Evolutionary conservation across 2,113 vertebrate genomes (phyloP), one percentile per base, ranked within the genome.

Genomic region (Clarias magur): DNA sequence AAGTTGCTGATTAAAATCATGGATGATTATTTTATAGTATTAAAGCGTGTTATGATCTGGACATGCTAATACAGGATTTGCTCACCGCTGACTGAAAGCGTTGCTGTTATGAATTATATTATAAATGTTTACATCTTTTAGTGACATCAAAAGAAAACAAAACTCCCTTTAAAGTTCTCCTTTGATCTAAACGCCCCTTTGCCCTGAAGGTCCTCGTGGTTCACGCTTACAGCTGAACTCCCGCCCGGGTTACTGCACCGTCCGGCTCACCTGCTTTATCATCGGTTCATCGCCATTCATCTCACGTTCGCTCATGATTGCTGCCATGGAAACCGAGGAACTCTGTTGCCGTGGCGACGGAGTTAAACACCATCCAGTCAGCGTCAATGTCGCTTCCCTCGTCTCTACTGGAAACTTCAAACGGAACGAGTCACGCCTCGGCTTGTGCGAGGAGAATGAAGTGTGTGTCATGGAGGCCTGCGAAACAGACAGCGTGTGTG

Each of bases 311-410:
- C 82, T 1, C 10, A 3, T 57, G 48, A 23, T 5, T 54, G 86
- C 38, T 72, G 78, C 86, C 86, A 88, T 88, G 83, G 89, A 75
- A 86, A 88, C 89, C 48, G 16, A 82, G 89, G 62, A 86, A 68
- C 80, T 72, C 59, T 27, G 84, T 88, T 86, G 27, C 86, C 84
- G 80, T 86, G 86, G 84, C 21, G 60, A 88, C 86, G 7, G 7
- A 48, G 25, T 80, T 59, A 75, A 54, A 62, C 73, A 63, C 25
- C 56, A 4, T 27, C 62, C 21, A 13, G 12, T 73, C 78, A 23
- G 15, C 38, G 70, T 75, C 83, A 62, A 57, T 30, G 27, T 34
- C 16, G 2, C 25, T 27, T 53, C 19, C 15, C 67, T 72, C 1
- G 6, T 21, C 65, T 80, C 76, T 25, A 42, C 2, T 54, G 16